Conservation (phyloP, 2,888 invertebrate species). For the Andrena flavipes region DNA sequence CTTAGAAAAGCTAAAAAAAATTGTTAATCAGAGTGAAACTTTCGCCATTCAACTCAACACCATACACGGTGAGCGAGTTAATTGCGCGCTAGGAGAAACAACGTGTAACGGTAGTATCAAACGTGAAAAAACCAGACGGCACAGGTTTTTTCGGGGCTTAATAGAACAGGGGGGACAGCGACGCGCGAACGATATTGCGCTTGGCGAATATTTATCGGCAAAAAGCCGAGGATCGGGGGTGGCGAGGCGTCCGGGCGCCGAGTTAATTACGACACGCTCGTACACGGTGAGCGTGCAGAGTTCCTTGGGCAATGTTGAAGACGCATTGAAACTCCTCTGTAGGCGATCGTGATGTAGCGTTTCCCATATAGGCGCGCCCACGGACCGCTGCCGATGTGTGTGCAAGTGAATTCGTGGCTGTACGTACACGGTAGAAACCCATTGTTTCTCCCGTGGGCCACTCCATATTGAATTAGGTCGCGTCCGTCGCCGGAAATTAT, state of each 20-base stretch:
- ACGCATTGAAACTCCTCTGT: conserved; percentile 59
- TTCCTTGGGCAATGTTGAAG: conserved; percentile 49
- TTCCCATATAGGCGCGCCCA: background rate
- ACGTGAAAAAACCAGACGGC: background rate
- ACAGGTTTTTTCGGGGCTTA: background rate
- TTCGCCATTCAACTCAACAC: background rate
- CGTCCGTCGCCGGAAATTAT: conserved; percentile 70
- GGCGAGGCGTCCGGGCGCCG: background rate
- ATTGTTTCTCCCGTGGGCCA: conserved; percentile 63
- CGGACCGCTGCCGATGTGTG: background rate
- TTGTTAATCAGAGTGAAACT: background rate
- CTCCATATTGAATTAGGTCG: conserved; percentile 68
- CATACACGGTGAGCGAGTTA: background rate
- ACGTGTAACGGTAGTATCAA: background rate
- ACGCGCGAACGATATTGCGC: conserved; percentile 11
- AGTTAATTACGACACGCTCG: conserved; percentile 58
- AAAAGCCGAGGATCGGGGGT: conserved; percentile 19
- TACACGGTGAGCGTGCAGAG: conserved; percentile 12
- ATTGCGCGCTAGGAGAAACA: conserved; percentile 14
- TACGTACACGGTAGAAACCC: conserved; percentile 9
- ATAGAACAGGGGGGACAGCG: conserved; percentile 1
- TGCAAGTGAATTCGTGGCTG: background rate
- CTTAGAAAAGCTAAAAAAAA: background rate
- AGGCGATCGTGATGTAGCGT: conserved; percentile 11
- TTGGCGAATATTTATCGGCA: conserved; percentile 21